phyloP scores from a whole-genome alignment of 2,888 invertebrate species.

The Lysandra coridon region DNA sequence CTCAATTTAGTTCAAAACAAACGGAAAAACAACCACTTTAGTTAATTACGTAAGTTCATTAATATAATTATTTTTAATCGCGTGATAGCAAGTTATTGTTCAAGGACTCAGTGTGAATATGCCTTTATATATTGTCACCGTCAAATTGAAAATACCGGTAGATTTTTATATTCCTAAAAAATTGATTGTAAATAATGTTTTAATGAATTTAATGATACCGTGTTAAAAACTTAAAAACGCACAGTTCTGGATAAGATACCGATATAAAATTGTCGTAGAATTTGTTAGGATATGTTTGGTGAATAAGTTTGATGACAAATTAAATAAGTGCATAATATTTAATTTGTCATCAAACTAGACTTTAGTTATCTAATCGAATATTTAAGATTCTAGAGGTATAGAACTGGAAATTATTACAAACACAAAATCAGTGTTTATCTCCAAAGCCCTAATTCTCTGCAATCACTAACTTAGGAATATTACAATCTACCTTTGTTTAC shows the following conservation, averaged over 20 bases:
- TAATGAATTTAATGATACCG: too few species aligned
- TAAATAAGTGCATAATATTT: neutral
- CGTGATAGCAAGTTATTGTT: constrained; percentile 26
- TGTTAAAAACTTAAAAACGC: too few species aligned
- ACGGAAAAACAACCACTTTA: neutral
- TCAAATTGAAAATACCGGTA: neutral
- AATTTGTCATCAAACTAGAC: neutral
- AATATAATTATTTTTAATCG: constrained; percentile 24
- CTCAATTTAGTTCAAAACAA: constrained; percentile 16
- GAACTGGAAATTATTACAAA: neutral
- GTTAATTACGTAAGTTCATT: constrained; percentile 17
- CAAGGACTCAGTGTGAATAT: constrained; percentile 14
- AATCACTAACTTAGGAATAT: neutral
- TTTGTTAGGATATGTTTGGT: neutral
- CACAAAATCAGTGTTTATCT: neutral
- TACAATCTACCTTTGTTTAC: neutral
- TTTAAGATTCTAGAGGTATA: neutral
- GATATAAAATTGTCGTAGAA: neutral
- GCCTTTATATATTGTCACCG: neutral
- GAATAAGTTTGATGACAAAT: neutral
- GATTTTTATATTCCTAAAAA: neutral
- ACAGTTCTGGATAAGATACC: neutral
- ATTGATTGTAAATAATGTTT: too few species aligned
- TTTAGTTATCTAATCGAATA: too few species aligned
- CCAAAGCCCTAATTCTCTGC: neutral